phyloP scores from a whole-genome alignment of 2,888 invertebrate species.

The Chymomyza procnemis region DNA sequence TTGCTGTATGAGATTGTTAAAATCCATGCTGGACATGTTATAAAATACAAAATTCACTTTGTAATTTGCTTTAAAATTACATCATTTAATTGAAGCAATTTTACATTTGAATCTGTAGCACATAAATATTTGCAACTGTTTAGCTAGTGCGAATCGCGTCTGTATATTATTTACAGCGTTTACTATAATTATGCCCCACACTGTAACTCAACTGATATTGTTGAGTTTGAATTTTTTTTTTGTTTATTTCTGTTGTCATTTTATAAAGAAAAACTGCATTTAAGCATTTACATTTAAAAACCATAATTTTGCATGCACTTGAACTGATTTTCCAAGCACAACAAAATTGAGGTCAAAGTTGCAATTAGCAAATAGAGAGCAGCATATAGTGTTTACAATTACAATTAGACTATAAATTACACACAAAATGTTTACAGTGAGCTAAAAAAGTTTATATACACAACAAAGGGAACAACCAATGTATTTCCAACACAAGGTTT shows the following conservation, averaged over 20 bases:
- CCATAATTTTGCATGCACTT: slow-evolving; percentile 42
- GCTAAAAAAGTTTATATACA: not conserved
- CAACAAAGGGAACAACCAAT: too few species aligned
- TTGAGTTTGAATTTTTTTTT: slow-evolving; percentile 38
- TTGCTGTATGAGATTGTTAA: too few species aligned
- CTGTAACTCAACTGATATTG: slow-evolving; percentile 9
- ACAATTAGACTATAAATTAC: slow-evolving; percentile 58
- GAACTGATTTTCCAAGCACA: slow-evolving; percentile 49
- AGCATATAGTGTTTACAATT: slow-evolving; percentile 45
- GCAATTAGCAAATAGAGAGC: slow-evolving; percentile 9
- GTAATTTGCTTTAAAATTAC: too few species aligned
- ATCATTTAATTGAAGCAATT: not conserved
- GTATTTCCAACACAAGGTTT: too few species aligned
- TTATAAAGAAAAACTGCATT: slow-evolving; percentile 25
- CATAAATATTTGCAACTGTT: slow-evolving; percentile 11
- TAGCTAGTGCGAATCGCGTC: slow-evolving; percentile 29
- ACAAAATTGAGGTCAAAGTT: slow-evolving; percentile 62
- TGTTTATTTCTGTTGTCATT: slow-evolving; percentile 22
- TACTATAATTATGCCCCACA: not conserved
- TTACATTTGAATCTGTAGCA: not conserved
- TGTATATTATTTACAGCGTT: slow-evolving; percentile 12
- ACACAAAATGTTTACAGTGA: not conserved
- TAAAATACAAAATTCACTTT: too few species aligned
- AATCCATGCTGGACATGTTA: too few species aligned
- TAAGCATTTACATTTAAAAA: slow-evolving; percentile 35